A percentile compares a stretch with the other conserved stretches of the same genome.
phyloP scores from a whole-genome alignment of 2,888 invertebrate species.

The Gandaritis pyraliata region DNA sequence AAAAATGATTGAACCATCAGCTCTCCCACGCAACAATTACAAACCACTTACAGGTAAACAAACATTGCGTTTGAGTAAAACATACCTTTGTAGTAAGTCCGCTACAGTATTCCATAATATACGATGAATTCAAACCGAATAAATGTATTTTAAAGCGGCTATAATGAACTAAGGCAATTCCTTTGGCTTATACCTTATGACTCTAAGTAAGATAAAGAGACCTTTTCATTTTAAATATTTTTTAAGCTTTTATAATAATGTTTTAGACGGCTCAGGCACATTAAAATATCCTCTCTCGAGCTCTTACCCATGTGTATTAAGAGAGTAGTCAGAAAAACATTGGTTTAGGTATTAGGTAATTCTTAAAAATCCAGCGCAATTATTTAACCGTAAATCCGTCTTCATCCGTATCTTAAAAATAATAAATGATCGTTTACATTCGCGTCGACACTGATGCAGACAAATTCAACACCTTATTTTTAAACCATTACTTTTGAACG shows the following conservation, averaged over 20 bases:
- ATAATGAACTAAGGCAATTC: slow-evolving; percentile 4
- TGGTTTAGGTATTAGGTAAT: too few relatives aligned
- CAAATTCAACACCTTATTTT: slow-evolving; percentile 26
- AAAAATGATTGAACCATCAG: slow-evolving; percentile 38
- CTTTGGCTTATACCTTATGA: not conserved
- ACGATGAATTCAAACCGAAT: slow-evolving; percentile 36
- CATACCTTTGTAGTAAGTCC: slow-evolving; percentile 43
- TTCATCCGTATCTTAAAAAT: slow-evolving; percentile 14
- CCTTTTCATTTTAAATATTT: not conserved
- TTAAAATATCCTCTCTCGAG: too few relatives aligned
- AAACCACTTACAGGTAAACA: slow-evolving; percentile 52
- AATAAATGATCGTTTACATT: slow-evolving; percentile 39
- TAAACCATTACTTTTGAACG: slow-evolving; percentile 5
- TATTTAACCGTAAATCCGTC: slow-evolving; percentile 3
- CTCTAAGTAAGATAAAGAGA: slow-evolving; percentile 3
- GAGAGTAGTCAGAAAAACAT: too few relatives aligned
- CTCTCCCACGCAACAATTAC: slow-evolving; percentile 56
- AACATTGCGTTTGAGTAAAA: slow-evolving; percentile 49
- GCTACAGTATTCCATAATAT: slow-evolving; percentile 28
- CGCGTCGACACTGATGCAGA: slow-evolving; percentile 42
- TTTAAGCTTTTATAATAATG: too few relatives aligned
- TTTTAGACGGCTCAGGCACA: too few relatives aligned
- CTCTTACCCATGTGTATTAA: too few relatives aligned
- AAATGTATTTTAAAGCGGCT: slow-evolving; percentile 11
- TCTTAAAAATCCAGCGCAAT: not conserved